Conservation (phyloP, 2,888 invertebrate species). For the Mythimna vitellina region DNA sequence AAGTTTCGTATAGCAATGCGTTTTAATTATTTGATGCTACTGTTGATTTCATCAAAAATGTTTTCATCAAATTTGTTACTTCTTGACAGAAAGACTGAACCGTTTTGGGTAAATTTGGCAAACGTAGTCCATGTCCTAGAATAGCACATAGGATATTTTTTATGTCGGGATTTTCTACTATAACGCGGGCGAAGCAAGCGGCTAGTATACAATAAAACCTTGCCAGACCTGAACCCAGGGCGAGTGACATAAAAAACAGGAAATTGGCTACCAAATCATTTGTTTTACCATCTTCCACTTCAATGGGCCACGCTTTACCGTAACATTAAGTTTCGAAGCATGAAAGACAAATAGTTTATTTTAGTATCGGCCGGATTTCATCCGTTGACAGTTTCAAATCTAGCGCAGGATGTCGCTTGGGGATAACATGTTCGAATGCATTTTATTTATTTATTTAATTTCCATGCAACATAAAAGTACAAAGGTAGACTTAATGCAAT, state of each 20-base stretch:
- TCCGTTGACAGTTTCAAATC: slow-evolving; percentile 27
- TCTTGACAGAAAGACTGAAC: no score
- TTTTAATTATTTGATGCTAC: no score
- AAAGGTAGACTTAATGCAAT: no score
- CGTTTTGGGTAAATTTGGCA: no score
- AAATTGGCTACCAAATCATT: slow-evolving; percentile 42
- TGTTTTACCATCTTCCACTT: slow-evolving; percentile 16
- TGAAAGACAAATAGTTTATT: slow-evolving; percentile 35
- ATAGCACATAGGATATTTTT: no score
- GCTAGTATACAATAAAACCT: background rate
- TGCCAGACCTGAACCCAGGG: background rate
- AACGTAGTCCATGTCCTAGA: no score
- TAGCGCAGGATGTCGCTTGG: slow-evolving; percentile 35
- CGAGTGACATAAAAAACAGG: slow-evolving; percentile 51
- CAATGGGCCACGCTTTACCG: slow-evolving; percentile 5
- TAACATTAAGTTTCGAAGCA: slow-evolving; percentile 20
- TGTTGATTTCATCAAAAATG: no score
- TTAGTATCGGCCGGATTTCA: slow-evolving; percentile 42
- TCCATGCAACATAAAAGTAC: no score
- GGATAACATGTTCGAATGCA: slow-evolving; percentile 2
- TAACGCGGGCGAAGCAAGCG: no score
- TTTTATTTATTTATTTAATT: slow-evolving; percentile 9
- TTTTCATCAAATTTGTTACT: no score
- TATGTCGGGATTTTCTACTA: no score
- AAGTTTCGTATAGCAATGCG: no score